Conservation (phyloP, 2,113 vertebrate genomes). For the Paratilapia polleni region DNA sequence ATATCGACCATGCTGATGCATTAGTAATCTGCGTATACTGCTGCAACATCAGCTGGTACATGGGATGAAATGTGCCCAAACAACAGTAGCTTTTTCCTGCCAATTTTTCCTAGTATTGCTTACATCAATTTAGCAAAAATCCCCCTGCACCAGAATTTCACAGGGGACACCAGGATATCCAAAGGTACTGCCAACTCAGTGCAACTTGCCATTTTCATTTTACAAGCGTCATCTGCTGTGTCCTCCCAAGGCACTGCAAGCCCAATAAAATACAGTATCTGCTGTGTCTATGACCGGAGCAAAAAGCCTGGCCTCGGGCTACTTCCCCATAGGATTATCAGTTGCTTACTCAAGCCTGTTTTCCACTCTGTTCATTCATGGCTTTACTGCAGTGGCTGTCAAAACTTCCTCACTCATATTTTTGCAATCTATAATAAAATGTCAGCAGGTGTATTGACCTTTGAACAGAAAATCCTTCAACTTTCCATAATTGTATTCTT, state of each 20-base stretch:
- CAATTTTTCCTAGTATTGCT: neutral
- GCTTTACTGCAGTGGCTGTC: neutral
- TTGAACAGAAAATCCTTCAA: neutral
- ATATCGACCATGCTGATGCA: neutral
- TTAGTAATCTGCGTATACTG: neutral
- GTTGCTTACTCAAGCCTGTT: constrained; percentile 28
- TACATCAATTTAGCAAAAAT: constrained; percentile 7
- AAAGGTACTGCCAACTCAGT: constrained; percentile 1
- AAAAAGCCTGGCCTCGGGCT: constrained; percentile 27
- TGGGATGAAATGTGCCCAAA: neutral
- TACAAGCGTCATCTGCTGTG: constrained; percentile 8
- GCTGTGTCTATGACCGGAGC: constrained; percentile 22
- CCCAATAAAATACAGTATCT: constrained; percentile 24
- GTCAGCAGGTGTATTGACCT: constrained; percentile 11
- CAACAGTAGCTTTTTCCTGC: neutral
- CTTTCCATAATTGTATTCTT: neutral
- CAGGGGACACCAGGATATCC: neutral
- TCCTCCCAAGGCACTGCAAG: constrained; percentile 13
- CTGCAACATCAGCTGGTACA: neutral
- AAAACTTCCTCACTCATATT: constrained; percentile 3
- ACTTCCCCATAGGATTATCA: constrained; percentile 33
- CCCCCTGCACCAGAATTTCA: constrained; percentile 6
- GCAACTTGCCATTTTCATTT: constrained; percentile 1
- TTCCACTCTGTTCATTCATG: constrained; percentile 6
- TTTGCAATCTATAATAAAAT: neutral